Conservation (phyloP, 2,888 invertebrate genomes). For the Carterocephalus palaemon region DNA sequence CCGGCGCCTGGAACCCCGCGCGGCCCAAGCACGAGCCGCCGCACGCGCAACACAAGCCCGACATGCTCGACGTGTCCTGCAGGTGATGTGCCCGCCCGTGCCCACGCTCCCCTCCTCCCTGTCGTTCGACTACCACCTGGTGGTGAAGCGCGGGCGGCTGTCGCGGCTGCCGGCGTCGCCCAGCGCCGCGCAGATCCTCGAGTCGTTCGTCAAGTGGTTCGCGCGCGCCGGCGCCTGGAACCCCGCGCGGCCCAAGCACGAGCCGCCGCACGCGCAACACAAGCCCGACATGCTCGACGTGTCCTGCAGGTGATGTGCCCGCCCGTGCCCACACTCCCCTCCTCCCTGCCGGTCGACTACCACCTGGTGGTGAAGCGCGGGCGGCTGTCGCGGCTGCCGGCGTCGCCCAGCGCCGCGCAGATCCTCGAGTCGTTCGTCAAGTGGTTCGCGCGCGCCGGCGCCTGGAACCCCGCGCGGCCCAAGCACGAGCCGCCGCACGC, state of each 20-base stretch:
- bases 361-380: conserved; percentile 72
- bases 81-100: too few species aligned
- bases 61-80: conserved; percentile 63
- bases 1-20: conserved; percentile 66
- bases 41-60: conserved; percentile 58
- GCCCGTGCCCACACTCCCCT: too few species aligned
- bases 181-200: conserved; percentile 66
- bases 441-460: conserved; percentile 72
- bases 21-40: conserved; percentile 35
- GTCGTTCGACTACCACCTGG: conserved; percentile 72
- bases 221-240: conserved; percentile 72
- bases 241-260: conserved; percentile 41
- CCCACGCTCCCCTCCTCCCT: too few species aligned
- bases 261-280: conserved; percentile 50
- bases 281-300: conserved; percentile 62
- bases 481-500: conserved; percentile 42
- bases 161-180: conserved; percentile 65
- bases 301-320: conserved; percentile 60
- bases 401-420: conserved; percentile 64
- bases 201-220: conserved; percentile 73
- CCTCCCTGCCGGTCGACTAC: conserved; percentile 73
- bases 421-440: conserved; percentile 72
- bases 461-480: conserved; percentile 59
- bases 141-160: conserved; percentile 68
- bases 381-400: conserved; percentile 61